Base-by-base conservation (phyloP, 1,140 invertebrate genomes). In the Brachionus calyciflorus region DNA sequence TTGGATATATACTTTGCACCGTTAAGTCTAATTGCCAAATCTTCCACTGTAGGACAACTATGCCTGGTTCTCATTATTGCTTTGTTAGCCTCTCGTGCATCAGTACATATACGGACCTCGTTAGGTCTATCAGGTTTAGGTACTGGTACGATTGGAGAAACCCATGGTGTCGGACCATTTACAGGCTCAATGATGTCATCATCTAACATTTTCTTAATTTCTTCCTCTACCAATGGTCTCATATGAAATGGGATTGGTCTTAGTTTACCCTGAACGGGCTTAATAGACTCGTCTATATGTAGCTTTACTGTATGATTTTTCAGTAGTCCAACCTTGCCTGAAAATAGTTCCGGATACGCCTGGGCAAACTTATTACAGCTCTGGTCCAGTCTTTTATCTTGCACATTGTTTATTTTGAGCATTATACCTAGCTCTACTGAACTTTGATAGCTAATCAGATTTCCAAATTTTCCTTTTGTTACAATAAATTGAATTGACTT, bases 141-240 rank as follows among this genome's bases (percentile, higher is more conserved):
- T n/a, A n/a, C n/a, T n/a, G n/a, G n/a, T n/a, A n/a, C n/a, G n/a
- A n/a, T n/a, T n/a, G 80, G 80, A 19, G 79, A 80, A 4, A 81
- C 80, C 81, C 79, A 82, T n/a, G 80, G 80, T 12, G 80, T 81
- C 1, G 81, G 78, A n/a, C 80, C 79, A 14, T 57, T 63, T 17
- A 79, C 77, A 12, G 73, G 78, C 68, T 80, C 79, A 40, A 82
- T 80, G 17, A 83, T 77, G 28, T 79, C 80, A 19, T 69, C n/a
- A 55, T 80, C 40, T 37, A 55, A 17, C 17, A 78, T 26, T 51
- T 51, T 51, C 49, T 51, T 51, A 51, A 51, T 21, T 57, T 30
- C 53, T 5, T 21, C 24, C 30, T 57, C 53, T 28, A 57, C 53
- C 53, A 57, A 30, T 57, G 53, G 28, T 57, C 53, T 57, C 53